These are phyloP conservation scores for Salticus scenicus DNA, from an alignment of 2,888 invertebrate genomes.

Conservation along the genomic window DNA sequence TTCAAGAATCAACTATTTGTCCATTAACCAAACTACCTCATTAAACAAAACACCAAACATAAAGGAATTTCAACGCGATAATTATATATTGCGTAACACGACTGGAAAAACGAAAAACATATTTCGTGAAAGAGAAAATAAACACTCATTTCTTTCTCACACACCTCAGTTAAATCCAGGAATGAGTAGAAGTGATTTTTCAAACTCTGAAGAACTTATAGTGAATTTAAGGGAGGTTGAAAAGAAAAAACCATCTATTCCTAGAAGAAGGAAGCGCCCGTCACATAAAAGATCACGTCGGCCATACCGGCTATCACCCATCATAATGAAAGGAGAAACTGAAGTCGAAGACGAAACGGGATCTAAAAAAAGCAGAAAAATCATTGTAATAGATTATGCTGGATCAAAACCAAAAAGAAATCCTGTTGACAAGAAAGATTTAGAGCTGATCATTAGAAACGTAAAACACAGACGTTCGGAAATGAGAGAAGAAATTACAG, in stretches of 20 bases:
- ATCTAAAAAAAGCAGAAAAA: constrained; percentile 57
- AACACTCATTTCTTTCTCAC: no score
- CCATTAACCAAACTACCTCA: no score
- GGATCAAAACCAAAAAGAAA: constrained; percentile 40
- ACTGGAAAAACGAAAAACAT: no score
- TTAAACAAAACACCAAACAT: no score
- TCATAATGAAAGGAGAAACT: constrained; percentile 53
- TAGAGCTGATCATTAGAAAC: constrained; percentile 55
- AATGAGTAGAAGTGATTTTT: background rate
- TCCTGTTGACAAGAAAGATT: constrained; percentile 53
- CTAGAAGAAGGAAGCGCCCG: background rate
- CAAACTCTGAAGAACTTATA: constrained; percentile 32
- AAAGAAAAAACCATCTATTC: background rate
- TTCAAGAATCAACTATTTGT: no score
- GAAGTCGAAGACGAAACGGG: constrained; percentile 49
- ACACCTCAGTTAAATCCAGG: background rate
- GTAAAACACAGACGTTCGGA: constrained; percentile 47
- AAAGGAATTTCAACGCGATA: no score
- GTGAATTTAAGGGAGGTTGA: constrained; percentile 5
- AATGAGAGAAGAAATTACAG: background rate
- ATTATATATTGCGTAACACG: no score
- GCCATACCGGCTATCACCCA: constrained; percentile 18
- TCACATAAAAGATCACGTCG: background rate
- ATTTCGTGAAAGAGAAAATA: no score
- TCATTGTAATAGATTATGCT: constrained; percentile 60